Conservation (phyloP, 2,797 vertebrate genomes). For the Tragopan temminckii region DNA sequence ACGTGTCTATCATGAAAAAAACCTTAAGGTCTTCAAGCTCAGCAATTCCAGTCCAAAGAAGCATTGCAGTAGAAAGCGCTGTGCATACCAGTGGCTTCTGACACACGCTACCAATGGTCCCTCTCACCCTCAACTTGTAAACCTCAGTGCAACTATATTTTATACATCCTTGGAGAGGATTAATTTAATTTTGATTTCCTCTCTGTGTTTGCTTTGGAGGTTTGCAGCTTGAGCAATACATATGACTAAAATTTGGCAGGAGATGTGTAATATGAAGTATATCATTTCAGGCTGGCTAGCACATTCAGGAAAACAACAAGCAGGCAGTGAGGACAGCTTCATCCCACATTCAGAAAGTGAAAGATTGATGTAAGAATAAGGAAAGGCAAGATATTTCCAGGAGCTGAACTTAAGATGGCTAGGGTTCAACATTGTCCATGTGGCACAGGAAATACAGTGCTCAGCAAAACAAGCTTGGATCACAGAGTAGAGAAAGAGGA, state of each 20-base stretch:
- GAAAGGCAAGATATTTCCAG: background rate
- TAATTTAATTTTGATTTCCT: slow-evolving; percentile 81
- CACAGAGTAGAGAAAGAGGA: background rate
- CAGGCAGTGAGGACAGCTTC: slow-evolving; percentile 15
- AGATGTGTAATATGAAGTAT: slow-evolving; percentile 55
- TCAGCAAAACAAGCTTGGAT: background rate
- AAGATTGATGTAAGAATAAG: background rate
- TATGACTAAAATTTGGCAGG: slow-evolving; percentile 66
- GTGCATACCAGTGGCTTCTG: slow-evolving; percentile 12
- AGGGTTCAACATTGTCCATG: background rate
- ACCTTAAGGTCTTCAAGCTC: background rate
- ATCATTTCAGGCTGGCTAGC: slow-evolving; percentile 40
- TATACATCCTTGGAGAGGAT: slow-evolving; percentile 79
- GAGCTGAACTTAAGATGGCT: background rate
- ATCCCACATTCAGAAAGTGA: slow-evolving; percentile 26
- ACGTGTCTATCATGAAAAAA: background rate
- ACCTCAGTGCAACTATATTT: slow-evolving; percentile 50
- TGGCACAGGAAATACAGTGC: background rate
- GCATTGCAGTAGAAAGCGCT: background rate
- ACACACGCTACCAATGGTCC: background rate
- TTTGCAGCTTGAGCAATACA: slow-evolving; percentile 53
- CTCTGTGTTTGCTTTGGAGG: slow-evolving; percentile 78
- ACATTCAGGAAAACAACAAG: slow-evolving; percentile 37
- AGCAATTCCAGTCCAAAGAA: background rate
- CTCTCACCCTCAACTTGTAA: slow-evolving; percentile 19